phyloP scores from a whole-genome alignment of 2,797 vertebrate genomes.

The Spheniscus humboldti region DNA sequence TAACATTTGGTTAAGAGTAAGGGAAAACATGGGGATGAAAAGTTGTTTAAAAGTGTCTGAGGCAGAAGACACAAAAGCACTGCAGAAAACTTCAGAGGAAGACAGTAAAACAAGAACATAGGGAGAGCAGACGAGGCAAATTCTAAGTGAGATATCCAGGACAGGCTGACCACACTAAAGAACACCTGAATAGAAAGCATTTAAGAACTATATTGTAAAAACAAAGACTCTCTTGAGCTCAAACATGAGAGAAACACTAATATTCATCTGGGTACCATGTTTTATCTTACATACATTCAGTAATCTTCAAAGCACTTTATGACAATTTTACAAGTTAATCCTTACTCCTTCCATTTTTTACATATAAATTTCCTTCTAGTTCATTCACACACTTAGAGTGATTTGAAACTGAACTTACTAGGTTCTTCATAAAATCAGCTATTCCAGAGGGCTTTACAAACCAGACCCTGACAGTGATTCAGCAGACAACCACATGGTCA shows the following conservation, averaged over 20 bases:
- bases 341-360: not conserved
- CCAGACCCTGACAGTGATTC: not conserved
- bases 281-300: not conserved
- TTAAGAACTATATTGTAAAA: not conserved
- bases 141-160: not conserved
- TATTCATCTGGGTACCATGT: not conserved
- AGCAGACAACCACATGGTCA: not conserved
- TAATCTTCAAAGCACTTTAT: not conserved
- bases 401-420: not conserved
- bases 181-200: not conserved
- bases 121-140: not conserved
- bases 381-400: not conserved
- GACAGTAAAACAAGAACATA: not conserved
- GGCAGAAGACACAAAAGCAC: constrained; percentile 11
- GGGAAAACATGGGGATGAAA: not conserved
- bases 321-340: not conserved
- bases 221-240: not conserved
- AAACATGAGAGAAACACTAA: not conserved
- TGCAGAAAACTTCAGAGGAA: constrained; percentile 19
- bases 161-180: not conserved
- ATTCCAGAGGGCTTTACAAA: not conserved
- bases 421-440: not conserved
- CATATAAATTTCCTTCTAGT: not conserved
- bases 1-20: not conserved
- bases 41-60: not conserved